Base-by-base conservation (phyloP, 2,797 vertebrate genomes). In the Liasis olivaceus region DNA sequence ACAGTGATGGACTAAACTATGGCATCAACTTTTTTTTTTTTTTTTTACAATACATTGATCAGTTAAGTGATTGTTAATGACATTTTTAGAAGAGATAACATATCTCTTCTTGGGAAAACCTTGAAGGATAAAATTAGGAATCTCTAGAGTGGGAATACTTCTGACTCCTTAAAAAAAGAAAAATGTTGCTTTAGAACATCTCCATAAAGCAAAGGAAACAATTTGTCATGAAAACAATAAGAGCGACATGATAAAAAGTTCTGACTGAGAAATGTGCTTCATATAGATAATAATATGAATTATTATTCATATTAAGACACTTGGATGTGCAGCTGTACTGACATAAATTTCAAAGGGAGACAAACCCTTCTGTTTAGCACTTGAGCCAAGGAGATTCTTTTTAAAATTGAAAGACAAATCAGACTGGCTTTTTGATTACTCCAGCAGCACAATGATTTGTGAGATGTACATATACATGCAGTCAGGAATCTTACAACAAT, bases 281-380 rank as follows among this genome's bases (percentile, higher is more conserved):
- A 92, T 94, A 95, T n/a, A 94, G 87, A 42, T 0, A 0, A 87
- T 63, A 90, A 72, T 59, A 91, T 42, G 42, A 42, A 42, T 42
- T 42, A 42, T 42, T 42, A 42, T 42, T 42, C 42, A 42, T 20
- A 58, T 69, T 60, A 92, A 85, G 0, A 77, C 8, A 42, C 72
- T 77, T 28, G 8, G 0, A 3, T 93, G 60, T 28, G 95, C 93
- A 90, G 90, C 94, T 95, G 89, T 31, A 88, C 7, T 66, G 91
- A 26, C 4, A 92, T 5, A 62, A 2, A 13, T 94, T 94, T 96
- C 91, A 95, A 95, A 96, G 36, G 64, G 31, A 96, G 47, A 93
- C 85, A 94, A 95, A 95, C 88, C 91, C 42, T 17, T 90, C 36
- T 31, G 93, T 95, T 95, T 93, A 91, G 93, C 88, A 26, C 22